These are phyloP conservation scores for Neofelis nebulosa DNA, from an alignment of 2,113 vertebrate species.

Conservation along the genomic window DNA sequence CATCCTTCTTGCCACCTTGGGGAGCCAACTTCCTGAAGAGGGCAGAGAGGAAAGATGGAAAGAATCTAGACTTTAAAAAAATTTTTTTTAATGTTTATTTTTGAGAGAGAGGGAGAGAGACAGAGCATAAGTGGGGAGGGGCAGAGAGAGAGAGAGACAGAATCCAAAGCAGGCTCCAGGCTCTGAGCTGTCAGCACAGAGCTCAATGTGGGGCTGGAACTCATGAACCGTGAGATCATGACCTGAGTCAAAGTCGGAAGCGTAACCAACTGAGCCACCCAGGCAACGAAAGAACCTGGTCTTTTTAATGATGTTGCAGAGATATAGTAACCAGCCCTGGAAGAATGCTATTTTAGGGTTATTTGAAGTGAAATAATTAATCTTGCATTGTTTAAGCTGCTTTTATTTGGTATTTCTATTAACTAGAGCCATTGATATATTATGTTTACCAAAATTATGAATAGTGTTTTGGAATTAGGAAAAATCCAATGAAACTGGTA, in stretches of 20 bases:
- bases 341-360: neutral
- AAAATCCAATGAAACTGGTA: neutral
- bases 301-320: neutral
- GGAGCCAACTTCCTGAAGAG: neutral
- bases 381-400: neutral
- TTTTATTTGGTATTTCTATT: neutral
- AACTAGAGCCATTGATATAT: neutral
- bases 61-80: neutral
- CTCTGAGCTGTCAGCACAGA: neutral
- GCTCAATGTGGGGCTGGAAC: neutral
- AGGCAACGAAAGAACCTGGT: neutral
- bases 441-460: neutral
- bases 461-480: neutral
- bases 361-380: neutral
- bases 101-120: neutral
- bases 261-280: neutral
- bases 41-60: neutral
- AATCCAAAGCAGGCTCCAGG: neutral
- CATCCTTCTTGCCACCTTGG: neutral
- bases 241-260: neutral
- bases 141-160: neutral
- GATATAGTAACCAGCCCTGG: neutral
- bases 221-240: neutral
- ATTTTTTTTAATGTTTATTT: neutral
- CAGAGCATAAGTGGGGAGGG: too few species aligned